phyloP scores from a whole-genome alignment of 2,797 vertebrate genomes.

The Centroberyx gerrardi region DNA sequence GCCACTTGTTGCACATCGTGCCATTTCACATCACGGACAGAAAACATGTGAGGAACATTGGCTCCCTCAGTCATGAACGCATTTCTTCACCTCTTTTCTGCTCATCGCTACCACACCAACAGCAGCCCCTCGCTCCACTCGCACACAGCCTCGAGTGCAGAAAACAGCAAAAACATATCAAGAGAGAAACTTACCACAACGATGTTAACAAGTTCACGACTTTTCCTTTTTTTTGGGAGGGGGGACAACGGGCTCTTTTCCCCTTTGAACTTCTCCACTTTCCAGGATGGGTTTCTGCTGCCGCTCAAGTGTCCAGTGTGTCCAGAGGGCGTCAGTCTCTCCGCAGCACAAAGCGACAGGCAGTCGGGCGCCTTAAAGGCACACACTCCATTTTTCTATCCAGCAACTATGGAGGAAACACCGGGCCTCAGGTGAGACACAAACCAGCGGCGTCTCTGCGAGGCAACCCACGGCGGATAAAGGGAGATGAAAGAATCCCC shows the following conservation, averaged over 20 bases:
- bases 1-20: slow-evolving; percentile 36
- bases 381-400: slow-evolving; percentile 78
- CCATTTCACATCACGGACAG: slow-evolving; percentile 33
- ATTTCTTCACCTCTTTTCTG: slow-evolving; percentile 55
- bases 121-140: slow-evolving; percentile 23
- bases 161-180: not conserved
- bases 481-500: not conserved
- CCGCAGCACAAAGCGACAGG: slow-evolving; percentile 77
- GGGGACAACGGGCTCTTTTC: slow-evolving; percentile 34
- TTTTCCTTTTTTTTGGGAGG: not conserved
- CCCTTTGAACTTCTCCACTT: slow-evolving; percentile 69
- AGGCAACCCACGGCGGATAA: not conserved
- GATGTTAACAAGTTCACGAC: slow-evolving; percentile 23
- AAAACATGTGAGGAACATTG: slow-evolving; percentile 70
- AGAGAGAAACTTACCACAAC: slow-evolving; percentile 65
- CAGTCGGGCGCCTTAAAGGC: slow-evolving; percentile 85
- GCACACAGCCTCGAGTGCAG: slow-evolving; percentile 32
- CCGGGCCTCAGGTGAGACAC: slow-evolving; percentile 57
- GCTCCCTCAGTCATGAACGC: slow-evolving; percentile 46
- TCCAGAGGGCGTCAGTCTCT: slow-evolving; percentile 84
- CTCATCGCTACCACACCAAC: slow-evolving; percentile 37
- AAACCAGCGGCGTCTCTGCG: not conserved
- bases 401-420: slow-evolving; percentile 37
- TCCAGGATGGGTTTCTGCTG: slow-evolving; percentile 73
- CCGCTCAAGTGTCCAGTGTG: slow-evolving; percentile 75